Percentiles rank a stretch among this genome's conserved stretches.
phyloP scores from a whole-genome alignment of 2,797 vertebrate genomes.

The Emydoidea blandingii region DNA sequence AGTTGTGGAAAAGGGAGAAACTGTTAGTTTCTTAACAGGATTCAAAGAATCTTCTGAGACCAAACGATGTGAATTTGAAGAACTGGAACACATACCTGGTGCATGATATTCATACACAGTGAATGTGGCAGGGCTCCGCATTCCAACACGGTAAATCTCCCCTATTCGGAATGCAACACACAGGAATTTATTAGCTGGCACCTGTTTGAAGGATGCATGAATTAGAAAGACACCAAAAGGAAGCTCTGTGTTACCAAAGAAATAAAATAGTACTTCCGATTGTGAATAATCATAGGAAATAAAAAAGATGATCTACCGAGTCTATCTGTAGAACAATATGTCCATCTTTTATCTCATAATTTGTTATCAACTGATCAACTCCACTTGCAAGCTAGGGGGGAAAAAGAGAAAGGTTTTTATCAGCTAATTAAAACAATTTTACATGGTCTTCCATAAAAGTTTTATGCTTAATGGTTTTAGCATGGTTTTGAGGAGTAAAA shows the following conservation, averaged over 20 bases:
- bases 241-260: neutral
- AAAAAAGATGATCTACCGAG: constrained; percentile 74
- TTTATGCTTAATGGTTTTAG: neutral
- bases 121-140: constrained; percentile 83
- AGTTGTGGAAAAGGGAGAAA: neutral
- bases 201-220: constrained; percentile 77
- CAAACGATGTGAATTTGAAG: neutral
- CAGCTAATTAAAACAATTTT: neutral
- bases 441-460: neutral
- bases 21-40: neutral
- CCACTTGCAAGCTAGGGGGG: constrained; percentile 83
- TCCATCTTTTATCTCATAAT: constrained; percentile 86
- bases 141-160: constrained; percentile 84
- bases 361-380: constrained; percentile 81
- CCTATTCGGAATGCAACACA: constrained; percentile 89
- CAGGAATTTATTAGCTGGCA: constrained; percentile 83
- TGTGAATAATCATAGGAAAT: neutral
- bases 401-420: constrained; percentile 15
- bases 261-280: neutral
- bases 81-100: constrained; percentile 80
- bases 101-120: constrained; percentile 89
- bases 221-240: neutral
- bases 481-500: neutral
- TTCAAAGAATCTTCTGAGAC: neutral
- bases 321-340: constrained; percentile 87